These are phyloP conservation scores for Tiaroga cobitis DNA, from an alignment of 2,797 vertebrate species.

Conservation along the genomic window DNA sequence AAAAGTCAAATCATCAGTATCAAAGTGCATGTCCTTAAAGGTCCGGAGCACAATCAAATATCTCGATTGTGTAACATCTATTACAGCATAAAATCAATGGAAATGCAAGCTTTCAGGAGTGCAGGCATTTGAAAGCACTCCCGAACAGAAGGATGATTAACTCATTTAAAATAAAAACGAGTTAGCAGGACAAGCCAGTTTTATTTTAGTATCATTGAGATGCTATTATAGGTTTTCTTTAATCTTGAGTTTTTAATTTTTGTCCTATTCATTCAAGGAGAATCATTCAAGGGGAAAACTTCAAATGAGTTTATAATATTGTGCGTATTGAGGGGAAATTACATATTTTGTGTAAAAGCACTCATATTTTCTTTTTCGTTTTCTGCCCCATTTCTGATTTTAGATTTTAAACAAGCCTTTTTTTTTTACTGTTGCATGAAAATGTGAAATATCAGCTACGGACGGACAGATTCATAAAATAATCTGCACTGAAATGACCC, in stretches of 20 bases:
- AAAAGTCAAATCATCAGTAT: not conserved
- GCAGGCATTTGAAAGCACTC: not conserved
- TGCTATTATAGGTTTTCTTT: not conserved
- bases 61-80: not conserved
- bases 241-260: not conserved
- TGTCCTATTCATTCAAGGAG: not conserved
- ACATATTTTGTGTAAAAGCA: not conserved
- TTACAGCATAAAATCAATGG: not conserved
- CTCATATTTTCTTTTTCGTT: not conserved
- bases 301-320: not conserved
- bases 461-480: not conserved
- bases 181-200: not conserved
- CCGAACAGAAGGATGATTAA: not conserved
- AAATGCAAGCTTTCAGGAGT: not conserved
- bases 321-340: not conserved
- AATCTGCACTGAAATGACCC: not conserved
- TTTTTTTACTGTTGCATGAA: not conserved
- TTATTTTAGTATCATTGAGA: not conserved
- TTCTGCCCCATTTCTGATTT: not conserved
- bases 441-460: not conserved
- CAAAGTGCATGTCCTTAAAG: slow-evolving; percentile 19
- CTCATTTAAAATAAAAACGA: not conserved
- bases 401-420: not conserved
- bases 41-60: not conserved
- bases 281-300: not conserved